Base-by-base conservation (phyloP, 1,140 invertebrate genomes). In the Monochamus saltuarius region DNA sequence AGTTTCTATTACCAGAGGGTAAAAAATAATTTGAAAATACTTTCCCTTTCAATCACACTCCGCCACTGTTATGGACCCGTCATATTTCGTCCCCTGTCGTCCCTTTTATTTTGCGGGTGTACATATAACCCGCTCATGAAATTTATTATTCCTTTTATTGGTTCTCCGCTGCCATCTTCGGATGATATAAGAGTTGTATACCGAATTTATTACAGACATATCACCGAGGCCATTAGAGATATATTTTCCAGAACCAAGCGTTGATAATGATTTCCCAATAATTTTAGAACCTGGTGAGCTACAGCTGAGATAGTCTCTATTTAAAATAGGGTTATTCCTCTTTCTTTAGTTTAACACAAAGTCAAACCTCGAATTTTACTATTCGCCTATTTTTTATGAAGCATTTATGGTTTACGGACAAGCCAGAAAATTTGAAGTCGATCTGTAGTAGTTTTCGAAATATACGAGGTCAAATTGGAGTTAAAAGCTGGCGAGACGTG, bases 191-290 rank as follows among this genome's bases (percentile, higher is more conserved):
- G 36, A 62, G 56, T 59, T 19, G 58, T 45, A 71, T 70, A 63
- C 66, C 71, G 71, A 73, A 73, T 73, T 73, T 73, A 73, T 65
- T 67, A 54, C 60, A 68, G 64, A 73, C 69, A 73, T 73, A 73
- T 73, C 71, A 68, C 43, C 51, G 55, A 61, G 43, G 17, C 43
- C 43, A 46, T 46, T 19, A 46, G 22, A 46, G 43, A 16, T 17
- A 42, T 42, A 47, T 45, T 54, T 61, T 51, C 47, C 45, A 42
- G 50, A 38, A 59, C 22, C 14, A 55, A 46, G 40, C 29, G 40
- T 40, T 37, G 16, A 59, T 51, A 51, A 38, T 38, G 43, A 50
- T 54, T 61, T 53, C 47, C 45, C 49, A 53, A 61, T 61, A 22
- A 47, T 43, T 47, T 50, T 59, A 39, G 50, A 59, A 29, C 50